Conservation (phyloP, 53 echinoderm and acorn worm species). For the Apostichopus leukothele region DNA sequence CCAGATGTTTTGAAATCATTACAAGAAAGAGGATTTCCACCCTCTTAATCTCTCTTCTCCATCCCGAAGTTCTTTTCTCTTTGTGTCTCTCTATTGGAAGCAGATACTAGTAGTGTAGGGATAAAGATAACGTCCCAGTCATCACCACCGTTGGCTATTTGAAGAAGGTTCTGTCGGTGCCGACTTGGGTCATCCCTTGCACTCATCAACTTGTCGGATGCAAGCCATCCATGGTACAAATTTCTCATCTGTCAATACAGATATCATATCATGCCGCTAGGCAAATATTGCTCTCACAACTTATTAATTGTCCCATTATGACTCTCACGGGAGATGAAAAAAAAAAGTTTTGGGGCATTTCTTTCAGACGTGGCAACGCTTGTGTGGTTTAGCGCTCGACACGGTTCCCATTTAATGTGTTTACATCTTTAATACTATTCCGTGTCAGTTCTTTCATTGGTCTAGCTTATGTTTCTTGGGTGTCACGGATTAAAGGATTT, state of each 20-base stretch:
- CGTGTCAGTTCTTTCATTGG: slow-evolving; percentile 21
- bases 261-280: slow-evolving; percentile 45
- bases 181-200: slow-evolving; percentile 16
- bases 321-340: slow-evolving; percentile 22
- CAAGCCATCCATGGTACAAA: background rate
- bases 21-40: background rate
- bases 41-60: background rate
- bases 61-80: background rate
- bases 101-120: background rate
- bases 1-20: slow-evolving; percentile 8
- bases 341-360: slow-evolving; percentile 19
- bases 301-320: slow-evolving; percentile 41
- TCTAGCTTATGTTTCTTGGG: slow-evolving; percentile 1
- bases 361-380: slow-evolving; percentile 14
- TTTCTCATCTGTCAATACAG: slow-evolving; percentile 32
- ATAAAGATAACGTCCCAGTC: background rate
- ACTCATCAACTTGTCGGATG: slow-evolving; percentile 40
- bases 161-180: slow-evolving; percentile 5
- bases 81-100: background rate
- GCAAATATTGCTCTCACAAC: slow-evolving; percentile 42
- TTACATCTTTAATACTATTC: slow-evolving; percentile 4
- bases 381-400: slow-evolving; percentile 35
- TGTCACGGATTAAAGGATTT: slow-evolving; percentile 20
- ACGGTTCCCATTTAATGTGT: slow-evolving; percentile 39
- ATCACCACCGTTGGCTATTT: slow-evolving; percentile 43